Evolutionary conservation across 1,140 invertebrate species (phyloP), one percentile per base, ranked within the genome.

Genomic region (Panulirus ornatus): DNA sequence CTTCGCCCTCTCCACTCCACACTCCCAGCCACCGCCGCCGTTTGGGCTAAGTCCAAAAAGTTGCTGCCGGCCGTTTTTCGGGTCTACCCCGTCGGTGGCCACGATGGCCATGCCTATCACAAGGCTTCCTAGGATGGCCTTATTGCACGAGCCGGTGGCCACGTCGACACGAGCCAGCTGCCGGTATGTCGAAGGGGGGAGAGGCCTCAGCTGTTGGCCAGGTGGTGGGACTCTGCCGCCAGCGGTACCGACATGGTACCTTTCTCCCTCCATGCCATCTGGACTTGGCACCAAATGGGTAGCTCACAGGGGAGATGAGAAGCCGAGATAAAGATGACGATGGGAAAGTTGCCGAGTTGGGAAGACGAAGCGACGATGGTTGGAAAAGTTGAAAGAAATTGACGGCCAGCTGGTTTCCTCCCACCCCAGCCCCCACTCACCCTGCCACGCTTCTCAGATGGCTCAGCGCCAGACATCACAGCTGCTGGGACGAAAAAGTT

Each of bases 181-280:
- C 42, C 3, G 0, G 54, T 58, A 58, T 22, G 51, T 30, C 22
- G 2, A 8, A 51, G 22, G 5, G 76, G 5, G 38, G 51, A 19
- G 73, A 27, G 36, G 38, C 34, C 38, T 27, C 78, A 81, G 78
- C 78, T 81, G 58, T n/a, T 5, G n/a, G 30, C 78, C 47, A 36
- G 78, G 14, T 58, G 58, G 27, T 54, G 78, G 78, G 30, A 81
- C 78, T 81, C 51, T 81, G 78, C 30, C 78, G 54, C 47, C n/a
- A 54, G 47, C 73, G 42, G 34, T 47, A 36, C 58, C 22, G 44
- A 22, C 30, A 44, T 9, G 27, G 44, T 16, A n/a, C n/a, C n/a
- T n/a, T n/a, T n/a, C n/a, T n/a, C n/a, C n/a, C n/a, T n/a, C n/a
- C n/a, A n/a, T n/a, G n/a, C n/a, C n/a, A n/a, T n/a, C n/a, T n/a